Evolutionary conservation across 2,888 invertebrate genomes (phyloP).

Genomic region (Branchellion lobata): DNA sequence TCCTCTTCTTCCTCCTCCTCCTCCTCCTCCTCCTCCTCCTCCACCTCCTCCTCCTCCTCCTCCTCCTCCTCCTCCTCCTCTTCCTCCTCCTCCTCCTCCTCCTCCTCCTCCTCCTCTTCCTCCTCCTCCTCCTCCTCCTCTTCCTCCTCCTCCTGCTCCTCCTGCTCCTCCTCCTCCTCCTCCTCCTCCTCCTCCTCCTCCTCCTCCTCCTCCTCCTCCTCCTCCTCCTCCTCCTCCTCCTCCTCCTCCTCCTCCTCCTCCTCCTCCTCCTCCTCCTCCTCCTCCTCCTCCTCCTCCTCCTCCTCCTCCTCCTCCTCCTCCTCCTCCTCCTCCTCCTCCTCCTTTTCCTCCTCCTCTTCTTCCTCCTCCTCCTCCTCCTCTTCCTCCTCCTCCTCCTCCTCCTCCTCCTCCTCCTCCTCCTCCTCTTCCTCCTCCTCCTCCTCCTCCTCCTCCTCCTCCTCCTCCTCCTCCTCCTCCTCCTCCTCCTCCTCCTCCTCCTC

Average conservation of each 20-base stretch:
- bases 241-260: not conserved
- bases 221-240: not conserved
- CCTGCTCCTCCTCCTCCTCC: not conserved
- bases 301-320: too few species aligned
- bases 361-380: too few species aligned
- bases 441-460: not conserved
- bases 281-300: too few species aligned
- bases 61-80: slow-evolving; percentile 7
- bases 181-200: not conserved
- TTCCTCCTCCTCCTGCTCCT: not conserved
- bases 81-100: not conserved
- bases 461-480: slow-evolving; percentile 11
- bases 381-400: too few species aligned
- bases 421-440: not conserved
- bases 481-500: not conserved
- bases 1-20: too few species aligned
- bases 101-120: too few species aligned
- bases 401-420: too few species aligned
- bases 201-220: not conserved
- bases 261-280: too few species aligned
- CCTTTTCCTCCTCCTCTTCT: too few species aligned
- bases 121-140: too few species aligned
- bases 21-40: not conserved
- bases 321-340: too few species aligned
- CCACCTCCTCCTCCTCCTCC: not conserved